A percentile compares a stretch with the other conserved stretches of the same genome.
phyloP scores from a whole-genome alignment of 2,113 vertebrate genomes.

The Sylvietta virens region DNA sequence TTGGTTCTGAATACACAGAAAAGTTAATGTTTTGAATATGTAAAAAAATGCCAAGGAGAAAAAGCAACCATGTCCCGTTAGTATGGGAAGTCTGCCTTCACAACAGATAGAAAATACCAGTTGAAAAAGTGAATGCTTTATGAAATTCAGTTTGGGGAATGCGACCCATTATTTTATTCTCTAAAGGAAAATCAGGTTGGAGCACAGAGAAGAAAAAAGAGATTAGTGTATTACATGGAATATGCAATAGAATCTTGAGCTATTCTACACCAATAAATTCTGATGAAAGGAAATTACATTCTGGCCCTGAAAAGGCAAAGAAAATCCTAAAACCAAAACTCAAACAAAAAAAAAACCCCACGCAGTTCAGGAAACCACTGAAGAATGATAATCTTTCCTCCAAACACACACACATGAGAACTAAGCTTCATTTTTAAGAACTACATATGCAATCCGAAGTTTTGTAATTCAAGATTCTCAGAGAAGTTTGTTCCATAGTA shows the following conservation, averaged over 20 bases:
- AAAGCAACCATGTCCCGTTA: not conserved
- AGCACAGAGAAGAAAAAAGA: not conserved
- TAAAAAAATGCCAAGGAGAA: not conserved
- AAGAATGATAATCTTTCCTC: not conserved
- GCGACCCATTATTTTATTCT: not conserved
- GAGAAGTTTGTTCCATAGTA: not conserved
- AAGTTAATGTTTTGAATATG: not conserved
- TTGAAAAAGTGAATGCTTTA: not conserved
- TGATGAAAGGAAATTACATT: conserved; percentile 35
- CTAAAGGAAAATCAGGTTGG: not conserved
- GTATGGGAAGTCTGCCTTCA: not conserved
- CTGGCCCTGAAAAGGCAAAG: not conserved
- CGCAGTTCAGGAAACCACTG: not conserved
- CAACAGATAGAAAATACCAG: not conserved
- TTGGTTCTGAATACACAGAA: not conserved
- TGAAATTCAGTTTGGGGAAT: not conserved
- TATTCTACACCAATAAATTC: not conserved
- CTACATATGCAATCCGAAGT: not conserved
- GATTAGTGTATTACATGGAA: not conserved
- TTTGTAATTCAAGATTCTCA: not conserved
- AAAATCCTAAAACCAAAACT: not conserved
- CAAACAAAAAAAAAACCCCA: not conserved
- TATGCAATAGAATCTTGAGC: not conserved
- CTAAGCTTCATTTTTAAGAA: not conserved
- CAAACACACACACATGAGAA: not conserved